Evolutionary conservation across 1,140 invertebrate species (phyloP), one percentile per base, ranked within the genome.

Genomic region (Tetramorium parvispinum): DNA sequence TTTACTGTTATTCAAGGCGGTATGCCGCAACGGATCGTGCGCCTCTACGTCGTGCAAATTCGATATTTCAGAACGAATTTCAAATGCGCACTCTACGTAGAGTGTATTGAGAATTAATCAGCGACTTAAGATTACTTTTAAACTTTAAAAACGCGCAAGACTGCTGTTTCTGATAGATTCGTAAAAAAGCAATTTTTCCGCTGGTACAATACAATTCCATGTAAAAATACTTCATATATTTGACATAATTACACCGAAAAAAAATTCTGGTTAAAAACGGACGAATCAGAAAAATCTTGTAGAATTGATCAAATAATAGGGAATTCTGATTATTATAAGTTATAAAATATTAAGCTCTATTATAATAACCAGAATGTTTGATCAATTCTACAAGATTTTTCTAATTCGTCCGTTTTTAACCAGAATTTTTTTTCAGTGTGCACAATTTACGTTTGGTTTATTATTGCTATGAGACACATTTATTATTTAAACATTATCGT

Each of bases 1-100:
- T 81, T 81, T 81, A 81, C 65, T 81, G 78, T 81, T 81, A 81
- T 81, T 53, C 63, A 70, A 81, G 63, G 46, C 21, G 51, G 63
- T 70, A 55, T 70, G 37, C 63, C 49, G 78, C 65, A 57, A 70
- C 65, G 51, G 21, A 81, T 68, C 65, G 57, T 63, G 57, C 27
- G 77, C 10, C 46, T 79, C 8, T 53, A 21, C 51, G 11, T 40
- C 27, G n/a, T 32, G 61, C 46, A 79, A 79, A 81, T 27, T 70
- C 77, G 40, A 43, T 70, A 57, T 81, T 55, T 43, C 16, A 18
- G 63, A n/a, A 55, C 5, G 40, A 66, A 66, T 66, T 66, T 66
- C 21, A 46, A 13, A 11, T 8, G 32, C 71, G 11, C 27, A 32
- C 7, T 5, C 59, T 11, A 11, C 13, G 37, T 37, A 13, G 37